phyloP scores from a whole-genome alignment of 1,140 invertebrate genomes.

The Micrasema longulum region DNA sequence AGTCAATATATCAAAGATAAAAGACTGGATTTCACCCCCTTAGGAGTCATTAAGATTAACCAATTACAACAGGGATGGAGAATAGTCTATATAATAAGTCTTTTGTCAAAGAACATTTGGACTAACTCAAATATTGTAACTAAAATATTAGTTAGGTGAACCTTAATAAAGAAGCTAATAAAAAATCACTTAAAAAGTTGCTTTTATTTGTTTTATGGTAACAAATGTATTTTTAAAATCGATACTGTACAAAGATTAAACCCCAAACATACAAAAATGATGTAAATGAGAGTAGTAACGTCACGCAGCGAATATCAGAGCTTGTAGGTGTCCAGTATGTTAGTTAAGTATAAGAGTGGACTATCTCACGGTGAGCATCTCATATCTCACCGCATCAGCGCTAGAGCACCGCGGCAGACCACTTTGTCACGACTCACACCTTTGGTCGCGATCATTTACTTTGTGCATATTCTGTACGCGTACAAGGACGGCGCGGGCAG shows the following conservation, averaged over 20 bases:
- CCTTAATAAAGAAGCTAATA: background rate
- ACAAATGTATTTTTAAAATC: background rate
- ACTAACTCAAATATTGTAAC: too few species aligned
- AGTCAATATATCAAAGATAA: too few species aligned
- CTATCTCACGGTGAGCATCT: slow-evolving; percentile 10
- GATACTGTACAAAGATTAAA: background rate
- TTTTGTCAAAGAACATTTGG: too few species aligned
- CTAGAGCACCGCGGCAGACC: slow-evolving; percentile 1
- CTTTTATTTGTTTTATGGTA: too few species aligned
- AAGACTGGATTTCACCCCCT: too few species aligned
- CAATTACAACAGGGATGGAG: too few species aligned
- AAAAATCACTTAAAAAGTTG: background rate
- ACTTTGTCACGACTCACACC: slow-evolving; percentile 41
- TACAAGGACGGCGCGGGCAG: background rate
- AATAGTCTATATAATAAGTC: too few species aligned
- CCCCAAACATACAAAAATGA: background rate
- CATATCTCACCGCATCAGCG: slow-evolving; percentile 25
- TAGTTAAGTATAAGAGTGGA: background rate
- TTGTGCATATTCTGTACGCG: too few species aligned
- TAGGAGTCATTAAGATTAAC: too few species aligned
- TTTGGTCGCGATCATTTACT: slow-evolving; percentile 34
- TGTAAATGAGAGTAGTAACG: background rate
- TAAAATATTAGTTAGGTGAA: too few species aligned
- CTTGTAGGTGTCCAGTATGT: too few species aligned
- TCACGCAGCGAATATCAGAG: too few species aligned